Conservation (phyloP, 2,797 vertebrate genomes). For the Melanotaenia trifasciata region DNA sequence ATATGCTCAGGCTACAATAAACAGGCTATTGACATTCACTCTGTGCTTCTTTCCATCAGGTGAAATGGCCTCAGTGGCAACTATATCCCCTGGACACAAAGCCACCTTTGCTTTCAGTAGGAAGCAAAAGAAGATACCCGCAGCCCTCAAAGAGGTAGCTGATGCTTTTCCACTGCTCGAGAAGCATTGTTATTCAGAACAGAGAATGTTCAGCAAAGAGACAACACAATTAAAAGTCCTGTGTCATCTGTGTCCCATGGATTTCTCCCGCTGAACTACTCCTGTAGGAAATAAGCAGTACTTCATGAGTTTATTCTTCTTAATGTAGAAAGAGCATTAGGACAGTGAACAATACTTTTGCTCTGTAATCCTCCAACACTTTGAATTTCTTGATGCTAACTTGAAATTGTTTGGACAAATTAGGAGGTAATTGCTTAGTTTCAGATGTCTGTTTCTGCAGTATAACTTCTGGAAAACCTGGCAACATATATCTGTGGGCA, state of each 20-base stretch:
- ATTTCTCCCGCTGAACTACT: not conserved
- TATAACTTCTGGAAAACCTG: not conserved
- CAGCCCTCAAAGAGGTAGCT: conserved; percentile 94
- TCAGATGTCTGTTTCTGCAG: not conserved
- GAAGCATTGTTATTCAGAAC: not conserved
- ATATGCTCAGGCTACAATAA: not conserved
- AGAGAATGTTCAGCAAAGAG: not conserved
- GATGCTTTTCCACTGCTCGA: conserved; percentile 3
- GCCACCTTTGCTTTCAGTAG: conserved; percentile 85
- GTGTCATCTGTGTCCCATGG: not conserved
- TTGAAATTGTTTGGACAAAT: not conserved
- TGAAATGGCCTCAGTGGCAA: conserved; percentile 74
- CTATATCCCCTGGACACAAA: conserved; percentile 84
- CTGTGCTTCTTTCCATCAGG: conserved; percentile 71
- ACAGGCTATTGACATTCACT: not conserved
- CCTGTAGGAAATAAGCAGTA: not conserved
- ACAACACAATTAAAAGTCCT: not conserved
- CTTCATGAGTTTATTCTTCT: not conserved
- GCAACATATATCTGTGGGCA: not conserved
- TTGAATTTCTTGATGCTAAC: too few species aligned
- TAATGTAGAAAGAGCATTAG: not conserved
- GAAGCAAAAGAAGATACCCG: conserved; percentile 94
- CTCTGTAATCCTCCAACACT: too few species aligned
- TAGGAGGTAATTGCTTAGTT: not conserved
- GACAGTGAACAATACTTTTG: too few species aligned